Evolutionary conservation across 2,797 vertebrate species (phyloP), one percentile per base, ranked within the genome.

Genomic region (Lutjanus campechanus): DNA sequence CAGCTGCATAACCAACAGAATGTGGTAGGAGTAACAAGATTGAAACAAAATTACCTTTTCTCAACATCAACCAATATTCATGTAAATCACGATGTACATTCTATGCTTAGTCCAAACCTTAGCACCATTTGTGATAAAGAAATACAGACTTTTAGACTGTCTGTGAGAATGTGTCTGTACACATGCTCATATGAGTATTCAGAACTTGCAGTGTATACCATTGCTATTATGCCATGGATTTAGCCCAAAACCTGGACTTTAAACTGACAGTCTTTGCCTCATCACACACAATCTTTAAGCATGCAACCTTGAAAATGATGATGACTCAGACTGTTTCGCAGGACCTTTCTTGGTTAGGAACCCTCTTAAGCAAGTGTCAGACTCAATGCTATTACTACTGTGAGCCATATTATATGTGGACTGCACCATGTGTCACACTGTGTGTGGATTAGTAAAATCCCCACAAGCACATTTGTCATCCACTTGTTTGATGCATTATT

Each of bases 391-490:
- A 22, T 65, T 59, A 25, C 62, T 73, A 11, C 40, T 53, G 15
- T 76, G 63, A 79, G 49, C 63, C 76, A 76, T 65, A 72, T 69
- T 47, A 76, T 46, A 65, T 78, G 77, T 82, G 59, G 79, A 76
- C 73, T 73, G 79, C 69, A 76, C 58, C 17, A 55, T 78, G 77
- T 83, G 79, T 86, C 82, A 81, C 46, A 70, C 53, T 71, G 61
- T 66, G 66, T 55, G 62, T 79, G 69, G 49, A 84, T 83, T 72
- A 78, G 59, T 51, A 59, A 89, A 84, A 77, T 83, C 65, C 71
- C 73, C 70, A 66, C 10, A 36, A 79, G 58, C 64, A 74, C 41
- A 73, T 66, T 61, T 79, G 66, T 83, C 67, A 87, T 78, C 81
- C 47, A 22, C 63, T 73, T 61, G 61, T 83, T 84, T 79, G 51